phyloP scores from a whole-genome alignment of 2,888 invertebrate genomes.

The Chrysolina americana region DNA sequence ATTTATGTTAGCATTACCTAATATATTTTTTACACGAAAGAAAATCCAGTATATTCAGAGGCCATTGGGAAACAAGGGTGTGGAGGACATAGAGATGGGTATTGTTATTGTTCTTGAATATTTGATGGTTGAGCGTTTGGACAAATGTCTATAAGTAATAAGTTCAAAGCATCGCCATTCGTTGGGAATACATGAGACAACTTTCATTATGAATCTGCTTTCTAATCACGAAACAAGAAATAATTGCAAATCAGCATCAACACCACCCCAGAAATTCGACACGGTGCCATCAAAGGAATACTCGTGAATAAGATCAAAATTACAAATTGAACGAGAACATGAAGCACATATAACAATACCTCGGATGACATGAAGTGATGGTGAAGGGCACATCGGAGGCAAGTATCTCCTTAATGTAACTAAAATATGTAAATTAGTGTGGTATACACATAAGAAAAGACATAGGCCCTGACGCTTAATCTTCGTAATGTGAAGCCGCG shows the following conservation, averaged over 20 bases:
- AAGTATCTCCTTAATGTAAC: slow-evolving; percentile 43
- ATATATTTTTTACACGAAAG: no score
- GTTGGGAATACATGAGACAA: not conserved
- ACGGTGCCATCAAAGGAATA: not conserved
- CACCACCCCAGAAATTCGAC: not conserved
- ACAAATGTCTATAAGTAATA: no score
- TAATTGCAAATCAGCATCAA: slow-evolving; percentile 6
- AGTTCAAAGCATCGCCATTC: no score
- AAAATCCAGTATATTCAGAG: no score
- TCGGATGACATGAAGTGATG: slow-evolving; percentile 25
- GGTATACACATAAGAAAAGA: slow-evolving; percentile 48
- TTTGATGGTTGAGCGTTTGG: no score
- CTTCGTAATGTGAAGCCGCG: slow-evolving; percentile 49
- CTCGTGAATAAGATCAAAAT: slow-evolving; percentile 24
- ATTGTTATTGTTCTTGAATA: no score
- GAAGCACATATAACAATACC: slow-evolving; percentile 37
- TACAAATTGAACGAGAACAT: slow-evolving; percentile 35
- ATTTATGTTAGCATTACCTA: no score
- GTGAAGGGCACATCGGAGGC: slow-evolving; percentile 31
- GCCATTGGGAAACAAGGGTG: no score
- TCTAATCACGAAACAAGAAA: slow-evolving; percentile 6
- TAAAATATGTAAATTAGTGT: slow-evolving; percentile 48
- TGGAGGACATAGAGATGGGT: no score
- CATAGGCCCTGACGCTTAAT: slow-evolving; percentile 51
- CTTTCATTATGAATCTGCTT: not conserved